Percentiles rank a stretch among this genome's conserved stretches.
Evolutionary conservation across 2,797 vertebrate genomes (phyloP).

Genomic region (Odontamblyopus rebecca): DNA sequence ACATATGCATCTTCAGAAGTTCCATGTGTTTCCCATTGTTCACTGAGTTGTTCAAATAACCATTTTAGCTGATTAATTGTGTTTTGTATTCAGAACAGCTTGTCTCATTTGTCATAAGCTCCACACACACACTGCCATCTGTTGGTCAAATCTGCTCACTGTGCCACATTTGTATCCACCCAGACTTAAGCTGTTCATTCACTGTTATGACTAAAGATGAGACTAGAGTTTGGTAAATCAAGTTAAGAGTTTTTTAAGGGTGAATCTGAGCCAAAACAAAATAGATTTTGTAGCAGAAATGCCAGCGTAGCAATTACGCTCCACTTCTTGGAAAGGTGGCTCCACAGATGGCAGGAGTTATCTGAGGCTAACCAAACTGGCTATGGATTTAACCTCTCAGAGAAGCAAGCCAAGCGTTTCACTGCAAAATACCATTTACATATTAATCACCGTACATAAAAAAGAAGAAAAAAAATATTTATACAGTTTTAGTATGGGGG

Average conservation of each 20-base stretch:
- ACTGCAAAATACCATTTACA: background rate
- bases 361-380: constrained; percentile 49
- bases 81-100: constrained; percentile 8
- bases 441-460: background rate
- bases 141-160: constrained; percentile 31
- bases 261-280: constrained; percentile 32
- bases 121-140: constrained; percentile 67
- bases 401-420: background rate
- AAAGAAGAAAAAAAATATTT: too few relatives aligned
- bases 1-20: background rate
- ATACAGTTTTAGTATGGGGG: background rate
- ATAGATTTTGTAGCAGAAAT: constrained; percentile 39
- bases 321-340: constrained; percentile 48
- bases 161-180: constrained; percentile 20
- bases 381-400: constrained; percentile 25
- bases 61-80: background rate
- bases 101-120: constrained; percentile 4
- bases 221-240: constrained; percentile 21
- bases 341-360: constrained; percentile 63
- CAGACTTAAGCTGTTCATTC: constrained; percentile 22
- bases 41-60: background rate
- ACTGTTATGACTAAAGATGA: constrained; percentile 25
- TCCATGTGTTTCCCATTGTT: background rate
- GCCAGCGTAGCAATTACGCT: constrained; percentile 36
- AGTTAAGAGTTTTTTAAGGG: constrained; percentile 25